phyloP scores from a whole-genome alignment of 2,113 vertebrate genomes.

The Callorhinus ursinus region DNA sequence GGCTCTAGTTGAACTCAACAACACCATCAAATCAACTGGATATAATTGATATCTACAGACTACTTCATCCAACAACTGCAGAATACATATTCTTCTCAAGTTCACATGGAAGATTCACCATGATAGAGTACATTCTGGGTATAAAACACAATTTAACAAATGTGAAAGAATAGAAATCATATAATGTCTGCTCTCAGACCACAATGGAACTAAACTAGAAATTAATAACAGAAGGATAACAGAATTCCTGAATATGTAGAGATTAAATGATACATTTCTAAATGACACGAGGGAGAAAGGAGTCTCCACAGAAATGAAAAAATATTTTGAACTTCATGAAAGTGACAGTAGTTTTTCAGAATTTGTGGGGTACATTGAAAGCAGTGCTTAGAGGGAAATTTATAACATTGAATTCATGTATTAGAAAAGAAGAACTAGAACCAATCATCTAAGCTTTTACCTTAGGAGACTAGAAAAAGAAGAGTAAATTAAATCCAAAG shows the following conservation, averaged over 20 bases:
- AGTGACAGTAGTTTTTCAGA: neutral
- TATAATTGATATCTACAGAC: neutral
- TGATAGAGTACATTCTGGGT: neutral
- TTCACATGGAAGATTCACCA: neutral
- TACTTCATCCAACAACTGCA: neutral
- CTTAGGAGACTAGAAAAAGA: neutral
- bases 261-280: neutral
- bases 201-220: neutral
- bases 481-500: neutral
- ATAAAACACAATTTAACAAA: slow-evolving; percentile 20
- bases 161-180: neutral
- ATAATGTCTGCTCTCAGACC: neutral
- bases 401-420: neutral
- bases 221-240: neutral
- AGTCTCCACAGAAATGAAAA: neutral
- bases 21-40: neutral
- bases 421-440: neutral
- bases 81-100: neutral
- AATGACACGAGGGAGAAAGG: neutral
- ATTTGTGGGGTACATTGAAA: neutral
- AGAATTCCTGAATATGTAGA: neutral
- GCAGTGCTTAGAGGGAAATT: neutral
- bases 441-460: neutral
- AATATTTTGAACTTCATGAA: slow-evolving; percentile 28
- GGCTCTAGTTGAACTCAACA: neutral